Evolutionary conservation across 2,113 vertebrate species (phyloP).

Genomic region (Poeciliopsis retropinna): DNA sequence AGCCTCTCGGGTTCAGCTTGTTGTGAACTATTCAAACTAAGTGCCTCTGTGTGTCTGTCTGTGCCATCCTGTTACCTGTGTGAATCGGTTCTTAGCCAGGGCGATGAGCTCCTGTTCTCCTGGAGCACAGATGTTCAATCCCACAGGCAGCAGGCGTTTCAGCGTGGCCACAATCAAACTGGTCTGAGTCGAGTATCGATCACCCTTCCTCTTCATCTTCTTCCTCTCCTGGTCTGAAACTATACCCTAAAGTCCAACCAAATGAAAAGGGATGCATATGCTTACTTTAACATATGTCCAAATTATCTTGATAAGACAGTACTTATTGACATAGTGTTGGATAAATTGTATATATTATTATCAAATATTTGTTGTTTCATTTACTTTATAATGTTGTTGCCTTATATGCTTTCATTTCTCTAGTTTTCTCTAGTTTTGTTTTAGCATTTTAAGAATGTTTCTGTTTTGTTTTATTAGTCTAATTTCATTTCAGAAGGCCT

Average conservation of each 20-base stretch:
- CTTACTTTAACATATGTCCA: no score
- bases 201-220: conserved; percentile 93
- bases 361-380: no score
- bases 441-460: no score
- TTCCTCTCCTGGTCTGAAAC: conserved; percentile 96
- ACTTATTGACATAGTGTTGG: not conserved
- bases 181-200: conserved; percentile 92
- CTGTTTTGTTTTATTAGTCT: no score
- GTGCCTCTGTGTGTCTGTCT: not conserved
- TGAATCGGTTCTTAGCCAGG: conserved; percentile 91
- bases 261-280: not conserved
- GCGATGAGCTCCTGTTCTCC: conserved; percentile 96
- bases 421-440: no score
- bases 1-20: not conserved
- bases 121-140: conserved; percentile 93
- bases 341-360: no score
- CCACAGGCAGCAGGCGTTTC: conserved; percentile 91
- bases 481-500: no score
- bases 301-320: no score
- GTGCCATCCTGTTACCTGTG: conserved; percentile 76
- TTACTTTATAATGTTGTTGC: no score
- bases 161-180: conserved; percentile 94
- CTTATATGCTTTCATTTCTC: no score
- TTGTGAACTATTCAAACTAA: not conserved
- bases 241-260: conserved; percentile 79